These are phyloP conservation scores for Gambusia holbrooki DNA, from an alignment of 2,113 vertebrate genomes.

Conservation along the genomic window DNA sequence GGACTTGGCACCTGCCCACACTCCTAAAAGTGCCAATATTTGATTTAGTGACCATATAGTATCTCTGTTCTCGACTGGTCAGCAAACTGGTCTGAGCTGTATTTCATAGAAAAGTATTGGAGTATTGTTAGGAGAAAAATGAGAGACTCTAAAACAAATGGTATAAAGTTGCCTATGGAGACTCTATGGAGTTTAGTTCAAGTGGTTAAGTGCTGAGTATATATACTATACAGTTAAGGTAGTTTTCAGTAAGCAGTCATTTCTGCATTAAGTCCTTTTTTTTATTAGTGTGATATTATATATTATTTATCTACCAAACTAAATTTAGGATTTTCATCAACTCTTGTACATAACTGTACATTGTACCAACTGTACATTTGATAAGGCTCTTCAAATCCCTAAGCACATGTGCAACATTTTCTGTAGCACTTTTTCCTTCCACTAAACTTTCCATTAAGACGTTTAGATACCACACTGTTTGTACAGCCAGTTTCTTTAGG, in stretches of 20 bases:
- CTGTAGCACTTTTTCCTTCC: neutral
- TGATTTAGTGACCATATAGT: no score
- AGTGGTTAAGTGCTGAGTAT: neutral
- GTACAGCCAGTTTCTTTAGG: neutral
- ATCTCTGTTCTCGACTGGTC: no score
- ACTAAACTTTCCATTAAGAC: neutral
- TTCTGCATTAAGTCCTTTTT: neutral
- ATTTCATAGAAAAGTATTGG: no score
- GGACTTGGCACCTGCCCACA: no score
- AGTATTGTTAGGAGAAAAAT: no score
- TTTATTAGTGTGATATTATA: no score
- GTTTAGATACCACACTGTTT: neutral
- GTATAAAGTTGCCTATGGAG: no score
- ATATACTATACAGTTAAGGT: neutral
- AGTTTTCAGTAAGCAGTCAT: neutral
- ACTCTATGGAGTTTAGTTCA: no score
- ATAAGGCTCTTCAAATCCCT: neutral
- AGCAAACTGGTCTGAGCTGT: no score
- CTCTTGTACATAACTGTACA: neutral
- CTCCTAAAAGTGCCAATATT: no score
- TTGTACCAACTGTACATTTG: neutral
- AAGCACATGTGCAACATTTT: neutral
- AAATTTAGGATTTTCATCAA: neutral
- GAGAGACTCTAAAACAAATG: no score
- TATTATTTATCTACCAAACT: neutral